Percentiles rank a stretch among this genome's conserved stretches.
Evolutionary conservation across 1,140 invertebrate species (phyloP).

Genomic region (Rhopalosiphum padi): DNA sequence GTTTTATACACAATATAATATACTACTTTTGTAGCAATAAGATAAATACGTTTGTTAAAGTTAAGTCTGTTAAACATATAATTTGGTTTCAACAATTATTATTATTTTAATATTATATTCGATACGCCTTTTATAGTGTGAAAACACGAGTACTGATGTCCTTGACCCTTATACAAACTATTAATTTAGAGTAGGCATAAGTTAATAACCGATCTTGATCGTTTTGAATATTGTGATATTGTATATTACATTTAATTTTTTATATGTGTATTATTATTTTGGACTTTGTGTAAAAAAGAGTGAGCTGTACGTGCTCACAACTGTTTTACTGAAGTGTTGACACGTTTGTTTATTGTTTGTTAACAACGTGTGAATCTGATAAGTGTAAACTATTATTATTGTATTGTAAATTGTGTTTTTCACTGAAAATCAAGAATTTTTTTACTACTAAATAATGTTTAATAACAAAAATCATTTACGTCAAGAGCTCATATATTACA

Average conservation of each 20-base stretch:
- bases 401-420: not conserved
- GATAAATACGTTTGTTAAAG: not conserved
- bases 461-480: not conserved
- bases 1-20: not conserved
- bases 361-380: not conserved
- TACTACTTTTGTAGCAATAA: not conserved
- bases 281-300: not conserved
- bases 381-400: conserved; percentile 29
- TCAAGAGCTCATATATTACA: not conserved
- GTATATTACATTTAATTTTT: conserved; percentile 5
- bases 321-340: not conserved
- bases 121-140: not conserved
- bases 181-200: not conserved
- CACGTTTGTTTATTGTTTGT: conserved; percentile 12
- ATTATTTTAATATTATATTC: not conserved
- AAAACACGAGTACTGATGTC: conserved; percentile 9
- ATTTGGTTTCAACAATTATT: not conserved
- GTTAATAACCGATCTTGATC: not conserved
- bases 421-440: not conserved
- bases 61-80: not conserved
- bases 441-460: not conserved
- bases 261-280: not conserved
- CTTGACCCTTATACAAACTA: not conserved
- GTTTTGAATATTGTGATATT: conserved; percentile 24
- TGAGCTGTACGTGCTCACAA: not conserved